phyloP scores from a whole-genome alignment of 2,113 vertebrate species.

The Typhlomys cinereus region DNA sequence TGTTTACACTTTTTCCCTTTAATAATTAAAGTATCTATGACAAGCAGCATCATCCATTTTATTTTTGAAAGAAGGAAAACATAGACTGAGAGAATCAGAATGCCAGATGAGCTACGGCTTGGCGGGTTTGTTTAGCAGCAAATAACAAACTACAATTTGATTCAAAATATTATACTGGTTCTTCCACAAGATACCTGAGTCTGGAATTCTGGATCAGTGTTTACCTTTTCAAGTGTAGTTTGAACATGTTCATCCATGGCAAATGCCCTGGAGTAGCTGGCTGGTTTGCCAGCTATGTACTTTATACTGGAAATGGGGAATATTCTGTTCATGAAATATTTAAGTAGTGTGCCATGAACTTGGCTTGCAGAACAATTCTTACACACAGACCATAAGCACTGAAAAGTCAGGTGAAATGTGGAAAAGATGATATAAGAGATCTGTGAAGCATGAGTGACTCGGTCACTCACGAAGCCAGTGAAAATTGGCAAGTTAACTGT shows the following conservation, averaged over 20 bases:
- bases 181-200: neutral
- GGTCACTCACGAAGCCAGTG: neutral
- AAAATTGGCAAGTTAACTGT: neutral
- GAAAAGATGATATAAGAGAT: neutral
- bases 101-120: neutral
- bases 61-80: conserved; percentile 38
- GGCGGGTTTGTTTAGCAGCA: neutral
- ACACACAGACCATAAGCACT: neutral
- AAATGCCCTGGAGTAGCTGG: neutral
- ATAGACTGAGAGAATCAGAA: neutral
- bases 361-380: conserved; percentile 39
- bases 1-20: neutral
- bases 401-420: conserved; percentile 7
- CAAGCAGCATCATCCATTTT: neutral
- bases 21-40: conserved; percentile 27
- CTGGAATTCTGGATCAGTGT: neutral
- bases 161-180: neutral
- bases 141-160: neutral
- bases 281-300: conserved; percentile 20
- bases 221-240: neutral
- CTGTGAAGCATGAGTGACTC: neutral
- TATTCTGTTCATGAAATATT: conserved; percentile 22
- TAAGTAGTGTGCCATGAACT: conserved; percentile 16
- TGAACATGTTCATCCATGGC: neutral
- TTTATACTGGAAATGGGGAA: conserved; percentile 1